Base-by-base conservation (phyloP, 2,113 vertebrate species). In the Caranx melampygus region DNA sequence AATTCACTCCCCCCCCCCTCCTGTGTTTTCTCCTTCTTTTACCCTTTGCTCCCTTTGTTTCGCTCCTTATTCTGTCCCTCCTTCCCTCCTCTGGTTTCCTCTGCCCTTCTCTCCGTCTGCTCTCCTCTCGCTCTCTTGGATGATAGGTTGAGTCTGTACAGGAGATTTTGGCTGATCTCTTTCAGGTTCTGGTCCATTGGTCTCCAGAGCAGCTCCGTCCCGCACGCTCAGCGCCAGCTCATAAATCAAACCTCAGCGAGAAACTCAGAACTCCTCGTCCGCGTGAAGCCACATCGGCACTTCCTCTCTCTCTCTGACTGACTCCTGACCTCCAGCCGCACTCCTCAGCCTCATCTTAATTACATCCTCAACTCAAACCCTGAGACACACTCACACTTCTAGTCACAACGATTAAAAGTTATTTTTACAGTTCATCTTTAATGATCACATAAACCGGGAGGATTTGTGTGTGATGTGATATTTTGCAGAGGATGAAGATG, bases 161-260 rank as follows among this genome's bases (percentile, higher is more conserved):
- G 58, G 63, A 85, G 12, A 69, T 74, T 75, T 73, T 77, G 86
- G 87, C 76, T 59, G 79, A 80, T 87, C 86, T 89, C 72, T 68
- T 51, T 58, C 45, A 51, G 58, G 78, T 79, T 83, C 68, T 79
- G 82, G 71, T 89, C 81, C 66, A 13, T 72, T 78, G 75, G 60
- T 76, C 87, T 84, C 54, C 62, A 88, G 64, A 1, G 45, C 51
- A 20, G 40, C 75, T 81, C 40, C 7, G 66, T 91, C 62, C 81
- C 26, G 72, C 52, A 71, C 66, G 44, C 72, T 70, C 75, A 82
- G 81, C 62, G 12, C 9, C 13, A 3, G 31, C 58, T 88, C 91
- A 84, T 90, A 90, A 93, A 92, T 91, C 91, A 92, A 91, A 87
- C 1, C 61, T 74, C 67, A 0, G 81, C 59, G 47, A 78, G 65